A percentile compares a stretch with the other conserved stretches of the same genome.
Evolutionary conservation across 2,888 invertebrate genomes (phyloP).

Genomic region (Philaethria dido): DNA sequence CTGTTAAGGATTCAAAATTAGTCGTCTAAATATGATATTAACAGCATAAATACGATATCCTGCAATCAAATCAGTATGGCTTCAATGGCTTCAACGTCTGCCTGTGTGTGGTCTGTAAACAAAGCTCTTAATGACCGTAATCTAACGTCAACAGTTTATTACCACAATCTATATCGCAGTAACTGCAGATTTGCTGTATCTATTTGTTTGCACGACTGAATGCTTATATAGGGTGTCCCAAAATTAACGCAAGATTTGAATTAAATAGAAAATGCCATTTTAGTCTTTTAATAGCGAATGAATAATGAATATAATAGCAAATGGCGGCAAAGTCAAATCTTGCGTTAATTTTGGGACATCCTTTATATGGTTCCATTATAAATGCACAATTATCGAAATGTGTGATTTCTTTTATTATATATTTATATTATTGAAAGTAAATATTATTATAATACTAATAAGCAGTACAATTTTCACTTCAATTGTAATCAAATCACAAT

Average conservation of each 20-base stretch:
- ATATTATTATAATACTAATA: background rate
- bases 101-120: slow-evolving; percentile 81
- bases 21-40: slow-evolving; percentile 68
- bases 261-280: no score
- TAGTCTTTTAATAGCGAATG: no score
- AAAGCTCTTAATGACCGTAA: slow-evolving; percentile 76
- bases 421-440: background rate
- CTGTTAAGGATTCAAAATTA: slow-evolving; percentile 35
- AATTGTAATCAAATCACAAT: slow-evolving; percentile 36
- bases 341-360: no score
- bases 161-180: slow-evolving; percentile 73
- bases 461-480: slow-evolving; percentile 1
- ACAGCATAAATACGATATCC: slow-evolving; percentile 75
- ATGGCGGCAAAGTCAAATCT: no score
- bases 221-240: no score
- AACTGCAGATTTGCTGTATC: slow-evolving; percentile 66
- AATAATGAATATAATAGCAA: no score
- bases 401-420: background rate
- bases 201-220: slow-evolving; percentile 53
- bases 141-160: slow-evolving; percentile 77
- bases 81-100: slow-evolving; percentile 65
- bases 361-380: background rate
- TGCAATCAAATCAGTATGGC: slow-evolving; percentile 77
- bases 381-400: background rate
- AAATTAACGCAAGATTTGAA: no score